Percentiles rank a stretch among this genome's conserved stretches.
phyloP scores from a whole-genome alignment of 2,113 vertebrate species.

The Lophura nycthemera region DNA sequence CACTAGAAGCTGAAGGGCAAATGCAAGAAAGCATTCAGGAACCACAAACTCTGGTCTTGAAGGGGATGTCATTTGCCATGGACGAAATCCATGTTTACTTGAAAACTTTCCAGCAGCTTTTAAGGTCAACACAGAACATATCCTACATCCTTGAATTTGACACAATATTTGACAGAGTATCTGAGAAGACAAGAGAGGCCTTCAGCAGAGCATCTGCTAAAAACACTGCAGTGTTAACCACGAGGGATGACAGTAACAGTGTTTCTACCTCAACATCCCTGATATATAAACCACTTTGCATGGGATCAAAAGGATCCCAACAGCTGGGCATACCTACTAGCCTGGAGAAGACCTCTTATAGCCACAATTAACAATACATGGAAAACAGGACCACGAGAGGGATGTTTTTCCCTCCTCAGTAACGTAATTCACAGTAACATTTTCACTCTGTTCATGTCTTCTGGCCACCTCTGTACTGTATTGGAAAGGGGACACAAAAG shows the following conservation, averaged over 20 bases:
- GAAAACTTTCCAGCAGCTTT: background rate
- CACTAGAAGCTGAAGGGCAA: background rate
- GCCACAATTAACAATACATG: background rate
- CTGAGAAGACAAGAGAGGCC: background rate
- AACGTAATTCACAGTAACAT: background rate
- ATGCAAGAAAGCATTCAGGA: background rate
- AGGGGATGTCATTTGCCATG: background rate
- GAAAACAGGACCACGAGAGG: background rate
- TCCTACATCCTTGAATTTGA: background rate
- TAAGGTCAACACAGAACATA: background rate
- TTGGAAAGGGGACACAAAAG: background rate
- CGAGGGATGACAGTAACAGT: background rate
- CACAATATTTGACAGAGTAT: background rate
- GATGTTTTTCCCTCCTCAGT: background rate
- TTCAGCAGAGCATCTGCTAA: background rate
- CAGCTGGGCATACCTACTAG: background rate
- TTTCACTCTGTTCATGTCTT: background rate
- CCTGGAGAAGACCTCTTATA: background rate
- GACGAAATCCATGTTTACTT: fast-evolving
- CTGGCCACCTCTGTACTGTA: background rate
- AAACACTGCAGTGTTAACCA: background rate
- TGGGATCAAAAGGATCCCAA: background rate
- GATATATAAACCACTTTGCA: background rate
- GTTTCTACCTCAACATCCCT: background rate
- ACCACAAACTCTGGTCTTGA: background rate